phyloP scores from a whole-genome alignment of 2,888 invertebrate species.

The Catonia carolina region DNA sequence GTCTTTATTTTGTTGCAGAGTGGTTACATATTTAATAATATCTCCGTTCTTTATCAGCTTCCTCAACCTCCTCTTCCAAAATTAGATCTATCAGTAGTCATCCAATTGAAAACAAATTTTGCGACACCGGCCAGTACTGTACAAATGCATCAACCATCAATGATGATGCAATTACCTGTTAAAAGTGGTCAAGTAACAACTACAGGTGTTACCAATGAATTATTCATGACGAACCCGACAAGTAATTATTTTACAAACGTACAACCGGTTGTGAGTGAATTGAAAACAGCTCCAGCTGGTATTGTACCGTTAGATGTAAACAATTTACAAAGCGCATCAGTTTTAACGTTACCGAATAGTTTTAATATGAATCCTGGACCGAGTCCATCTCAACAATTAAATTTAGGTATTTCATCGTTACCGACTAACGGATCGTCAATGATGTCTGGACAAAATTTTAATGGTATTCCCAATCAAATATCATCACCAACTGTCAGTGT shows the following conservation, averaged over 20 bases:
- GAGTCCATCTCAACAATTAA: background rate
- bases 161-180: conserved; percentile 12
- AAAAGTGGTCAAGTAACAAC: background rate
- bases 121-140: background rate
- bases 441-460: background rate
- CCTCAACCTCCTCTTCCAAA: conserved; percentile 40
- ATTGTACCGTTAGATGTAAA: conserved; percentile 2
- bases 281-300: background rate
- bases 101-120: background rate
- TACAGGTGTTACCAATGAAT: too few species aligned
- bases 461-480: background rate
- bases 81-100: conserved; percentile 38
- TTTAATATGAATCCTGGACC: too few species aligned
- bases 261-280: too few species aligned
- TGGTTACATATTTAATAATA: conserved; percentile 37
- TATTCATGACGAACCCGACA: too few species aligned
- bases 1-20: conserved; percentile 32
- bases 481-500: background rate
- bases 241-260: background rate
- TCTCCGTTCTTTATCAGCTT: conserved; percentile 35
- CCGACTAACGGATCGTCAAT: too few species aligned
- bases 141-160: conserved; percentile 1
- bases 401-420: too few species aligned
- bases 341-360: background rate
- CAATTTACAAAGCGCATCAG: background rate